Conservation (phyloP, 2,113 vertebrate genomes). For the Cyprinodon tularosa region DNA sequence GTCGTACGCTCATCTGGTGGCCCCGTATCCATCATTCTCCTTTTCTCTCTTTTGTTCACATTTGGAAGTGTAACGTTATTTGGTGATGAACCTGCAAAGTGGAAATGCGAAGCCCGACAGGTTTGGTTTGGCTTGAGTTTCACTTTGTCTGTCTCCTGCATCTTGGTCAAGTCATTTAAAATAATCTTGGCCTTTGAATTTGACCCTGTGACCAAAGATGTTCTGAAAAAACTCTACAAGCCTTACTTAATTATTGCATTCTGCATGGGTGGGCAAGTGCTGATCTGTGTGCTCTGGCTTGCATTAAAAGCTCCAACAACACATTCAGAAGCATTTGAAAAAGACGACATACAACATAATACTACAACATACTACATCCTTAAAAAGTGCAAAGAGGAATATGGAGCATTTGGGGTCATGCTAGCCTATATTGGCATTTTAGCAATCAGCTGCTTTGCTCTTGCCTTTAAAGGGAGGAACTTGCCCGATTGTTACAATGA, state of each 20-base stretch:
- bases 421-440: too few relatives aligned
- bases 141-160: slow-evolving; percentile 64
- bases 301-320: too few relatives aligned
- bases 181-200: slow-evolving; percentile 58
- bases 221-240: slow-evolving; percentile 77
- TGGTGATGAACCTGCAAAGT: slow-evolving; percentile 33
- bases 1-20: slow-evolving; percentile 82
- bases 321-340: too few relatives aligned
- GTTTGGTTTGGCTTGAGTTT: slow-evolving; percentile 63
- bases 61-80: slow-evolving; percentile 77
- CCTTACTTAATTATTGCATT: slow-evolving; percentile 38
- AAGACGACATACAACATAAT: too few relatives aligned
- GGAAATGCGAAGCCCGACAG: slow-evolving; percentile 46
- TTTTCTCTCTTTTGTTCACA: slow-evolving; percentile 80
- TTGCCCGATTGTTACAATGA: too few relatives aligned
- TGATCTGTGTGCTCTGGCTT: too few relatives aligned
- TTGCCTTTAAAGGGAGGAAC: too few relatives aligned
- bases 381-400: too few relatives aligned
- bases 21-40: slow-evolving; percentile 78
- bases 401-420: too few relatives aligned
- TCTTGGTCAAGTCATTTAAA: slow-evolving; percentile 64
- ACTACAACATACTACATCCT: too few relatives aligned
- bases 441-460: too few relatives aligned
- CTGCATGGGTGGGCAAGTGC: too few relatives aligned
- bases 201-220: slow-evolving; percentile 54